These are phyloP conservation scores for Lepidurus packardi DNA, from an alignment of 1,140 invertebrate species.

Conservation along the genomic window DNA sequence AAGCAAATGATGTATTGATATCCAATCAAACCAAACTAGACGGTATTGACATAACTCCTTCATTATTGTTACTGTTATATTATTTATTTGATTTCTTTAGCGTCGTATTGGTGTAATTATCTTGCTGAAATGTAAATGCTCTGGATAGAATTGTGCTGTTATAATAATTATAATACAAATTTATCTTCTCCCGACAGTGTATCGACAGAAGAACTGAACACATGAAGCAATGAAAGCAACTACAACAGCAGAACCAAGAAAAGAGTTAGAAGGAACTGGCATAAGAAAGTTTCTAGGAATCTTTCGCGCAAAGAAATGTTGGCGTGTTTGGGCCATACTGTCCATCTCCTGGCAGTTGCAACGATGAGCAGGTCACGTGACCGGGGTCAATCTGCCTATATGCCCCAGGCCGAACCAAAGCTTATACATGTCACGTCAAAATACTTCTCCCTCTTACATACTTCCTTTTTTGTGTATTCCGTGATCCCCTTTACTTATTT, in stretches of 20 bases:
- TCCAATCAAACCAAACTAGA: background rate
- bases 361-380: slow-evolving; percentile 17
- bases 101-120: too few relatives aligned
- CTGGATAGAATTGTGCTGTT: too few relatives aligned
- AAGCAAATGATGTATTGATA: background rate
- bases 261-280: background rate
- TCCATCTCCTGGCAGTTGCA: background rate
- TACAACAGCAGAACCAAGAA: background rate
- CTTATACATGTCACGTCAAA: background rate
- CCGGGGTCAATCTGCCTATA: background rate
- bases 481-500: background rate
- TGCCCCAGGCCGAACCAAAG: background rate
- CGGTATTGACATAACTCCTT: background rate
- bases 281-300: background rate
- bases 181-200: too few relatives aligned
- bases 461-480: background rate
- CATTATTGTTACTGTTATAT: background rate
- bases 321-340: background rate
- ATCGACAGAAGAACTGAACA: too few relatives aligned
- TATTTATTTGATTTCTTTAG: background rate
- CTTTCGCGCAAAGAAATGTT: background rate
- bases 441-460: background rate
- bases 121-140: too few relatives aligned
- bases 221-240: too few relatives aligned
- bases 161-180: too few relatives aligned